Evolutionary conservation across 2,113 vertebrate species (phyloP), one percentile per base, ranked within the genome.

Genomic region (Cheilinus undulatus): DNA sequence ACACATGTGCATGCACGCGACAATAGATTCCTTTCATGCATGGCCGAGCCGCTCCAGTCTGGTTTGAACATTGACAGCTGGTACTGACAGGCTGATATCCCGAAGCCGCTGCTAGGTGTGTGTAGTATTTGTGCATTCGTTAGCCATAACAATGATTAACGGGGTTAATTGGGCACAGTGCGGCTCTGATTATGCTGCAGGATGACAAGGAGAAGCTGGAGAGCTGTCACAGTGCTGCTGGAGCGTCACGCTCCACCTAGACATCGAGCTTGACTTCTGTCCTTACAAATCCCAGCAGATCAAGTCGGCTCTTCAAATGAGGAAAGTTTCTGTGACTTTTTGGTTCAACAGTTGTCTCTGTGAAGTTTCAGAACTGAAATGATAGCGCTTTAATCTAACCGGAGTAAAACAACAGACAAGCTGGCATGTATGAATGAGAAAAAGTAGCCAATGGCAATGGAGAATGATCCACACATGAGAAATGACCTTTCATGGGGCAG

Each of bases 121-220:
- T 73, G 66, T 49, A 67, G 68, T 60, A 64, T 82, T 66, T 84
- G 77, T 58, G 62, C 53, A 48, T 82, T 85, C 56, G 2, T 84
- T 73, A 82, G 69, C 76, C 73, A 65, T 82, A 79, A 76, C 80
- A 53, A 69, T 86, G 77, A 83, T 91, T 80, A 88, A 77, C 74
- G 59, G 76, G 75, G 80, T 90, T 91, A 87, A 90, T 86, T 90
- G 73, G 80, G 64, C 79, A 71, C 61, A 66, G 68, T 51, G 77
- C 78, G 69, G 58, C 83, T 79, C 65, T 66, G 67, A 86, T 82
- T 81, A 67, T 84, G 74, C 67, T 49, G 66, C 53, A 1, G 68
- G 68, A 77, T 83, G 85, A 86, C 77, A 78, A 57, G 73, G 65
- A 75, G 66, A 82, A 46, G 56, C 58, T 70, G 73, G 48, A 78